Evolutionary conservation across 2,797 vertebrate genomes (phyloP).

Genomic region (Betta splendens): DNA sequence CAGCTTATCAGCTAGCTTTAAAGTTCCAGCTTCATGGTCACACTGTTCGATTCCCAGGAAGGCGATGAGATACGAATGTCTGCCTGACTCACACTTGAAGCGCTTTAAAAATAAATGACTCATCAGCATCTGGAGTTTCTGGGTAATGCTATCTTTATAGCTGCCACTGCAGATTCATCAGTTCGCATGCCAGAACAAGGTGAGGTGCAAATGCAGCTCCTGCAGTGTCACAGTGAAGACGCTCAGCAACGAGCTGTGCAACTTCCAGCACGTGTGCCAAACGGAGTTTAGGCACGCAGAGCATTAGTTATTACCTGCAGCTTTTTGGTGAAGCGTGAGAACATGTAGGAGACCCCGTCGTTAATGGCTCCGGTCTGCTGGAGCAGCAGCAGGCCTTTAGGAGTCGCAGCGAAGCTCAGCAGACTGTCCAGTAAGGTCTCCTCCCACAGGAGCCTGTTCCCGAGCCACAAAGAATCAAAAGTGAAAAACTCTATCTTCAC

Average conservation of each 20-base stretch:
- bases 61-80: not conserved
- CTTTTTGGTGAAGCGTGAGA: constrained; percentile 88
- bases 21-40: no score
- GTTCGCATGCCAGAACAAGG: no score
- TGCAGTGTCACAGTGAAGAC: no score
- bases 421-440: constrained; percentile 93
- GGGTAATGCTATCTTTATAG: not conserved
- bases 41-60: not conserved
- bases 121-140: no score
- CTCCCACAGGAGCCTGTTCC: constrained; percentile 87
- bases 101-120: constrained; percentile 2
- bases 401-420: constrained; percentile 91
- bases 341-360: constrained; percentile 92
- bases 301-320: constrained; percentile 82
- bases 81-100: constrained; percentile 9
- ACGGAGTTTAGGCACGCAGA: no score
- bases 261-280: no score
- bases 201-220: no score
- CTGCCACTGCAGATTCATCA: not conserved
- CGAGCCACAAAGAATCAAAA: not conserved
- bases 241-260: no score
- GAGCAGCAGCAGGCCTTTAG: constrained; percentile 91
- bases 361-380: constrained; percentile 89
- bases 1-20: constrained; percentile 5
- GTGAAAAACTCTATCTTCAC: not conserved